These are phyloP conservation scores for Zaprionus lineosus DNA, from an alignment of 2,888 invertebrate genomes.

Conservation along the genomic window DNA sequence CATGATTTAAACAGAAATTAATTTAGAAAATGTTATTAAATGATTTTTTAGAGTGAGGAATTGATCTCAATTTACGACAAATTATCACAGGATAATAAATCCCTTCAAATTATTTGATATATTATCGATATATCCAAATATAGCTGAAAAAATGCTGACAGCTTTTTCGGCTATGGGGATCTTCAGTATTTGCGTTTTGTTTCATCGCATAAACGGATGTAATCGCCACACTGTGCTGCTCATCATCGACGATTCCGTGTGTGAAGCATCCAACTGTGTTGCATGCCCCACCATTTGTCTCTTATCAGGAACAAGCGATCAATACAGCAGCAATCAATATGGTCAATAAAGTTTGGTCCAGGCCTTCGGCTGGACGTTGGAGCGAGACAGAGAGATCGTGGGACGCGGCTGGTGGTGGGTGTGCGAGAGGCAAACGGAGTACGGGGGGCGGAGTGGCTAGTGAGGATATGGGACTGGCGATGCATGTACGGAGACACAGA, in stretches of 20 bases:
- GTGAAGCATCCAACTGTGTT: constrained; percentile 56
- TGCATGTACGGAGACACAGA: constrained; percentile 18
- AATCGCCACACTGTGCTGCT: constrained; percentile 3
- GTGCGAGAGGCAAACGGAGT: no score
- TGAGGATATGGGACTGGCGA: not conserved
- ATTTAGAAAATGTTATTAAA: no score
- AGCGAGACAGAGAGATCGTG: constrained; percentile 31
- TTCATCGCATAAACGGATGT: constrained; percentile 29
- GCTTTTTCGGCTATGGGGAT: no score
- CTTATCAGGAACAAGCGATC: constrained; percentile 72
- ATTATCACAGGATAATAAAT: no score
- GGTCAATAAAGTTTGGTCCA: constrained; percentile 71
- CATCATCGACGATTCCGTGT: constrained; percentile 40
- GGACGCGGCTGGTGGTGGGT: constrained; percentile 11
- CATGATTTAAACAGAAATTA: no score
- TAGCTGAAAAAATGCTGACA: no score
- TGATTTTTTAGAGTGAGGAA: no score
- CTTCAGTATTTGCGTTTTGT: no score
- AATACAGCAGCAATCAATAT: constrained; percentile 77
- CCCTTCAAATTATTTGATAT: no score
- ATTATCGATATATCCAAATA: no score
- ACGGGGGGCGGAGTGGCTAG: no score
- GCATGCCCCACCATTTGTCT: constrained; percentile 39
- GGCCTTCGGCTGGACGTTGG: constrained; percentile 19
- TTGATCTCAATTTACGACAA: no score